Evolutionary conservation across 2,797 vertebrate species (phyloP).

Genomic region (Prionace glauca): DNA sequence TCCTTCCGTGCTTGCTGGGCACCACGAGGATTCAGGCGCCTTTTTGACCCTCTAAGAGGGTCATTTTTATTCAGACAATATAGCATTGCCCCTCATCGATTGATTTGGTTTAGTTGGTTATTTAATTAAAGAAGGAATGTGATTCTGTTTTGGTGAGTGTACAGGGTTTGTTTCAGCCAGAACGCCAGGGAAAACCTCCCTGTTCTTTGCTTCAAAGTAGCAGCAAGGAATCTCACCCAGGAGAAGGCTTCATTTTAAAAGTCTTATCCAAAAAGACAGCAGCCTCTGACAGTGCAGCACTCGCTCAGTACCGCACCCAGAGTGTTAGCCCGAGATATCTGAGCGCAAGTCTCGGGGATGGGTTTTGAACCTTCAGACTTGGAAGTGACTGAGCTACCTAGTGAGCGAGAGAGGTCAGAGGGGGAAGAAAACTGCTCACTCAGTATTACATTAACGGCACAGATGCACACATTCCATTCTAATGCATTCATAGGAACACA

Average conservation of each 20-base stretch:
- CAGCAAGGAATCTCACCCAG: not conserved
- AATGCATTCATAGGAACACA: not conserved
- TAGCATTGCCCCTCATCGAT: too few species aligned
- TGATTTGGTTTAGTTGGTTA: too few species aligned
- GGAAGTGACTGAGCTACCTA: not conserved
- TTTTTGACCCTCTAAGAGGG: too few species aligned
- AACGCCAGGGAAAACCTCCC: not conserved
- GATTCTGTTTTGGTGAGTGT: not conserved
- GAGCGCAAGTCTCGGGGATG: not conserved
- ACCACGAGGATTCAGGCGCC: too few species aligned
- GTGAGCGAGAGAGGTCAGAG: not conserved
- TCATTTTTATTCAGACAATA: too few species aligned
- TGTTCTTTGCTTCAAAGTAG: not conserved
- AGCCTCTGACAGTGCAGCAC: not conserved
- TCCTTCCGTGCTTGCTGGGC: too few species aligned
- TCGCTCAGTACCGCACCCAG: not conserved
- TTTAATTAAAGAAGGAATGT: not conserved
- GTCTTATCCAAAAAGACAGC: not conserved
- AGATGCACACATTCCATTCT: not conserved
- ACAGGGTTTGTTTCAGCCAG: not conserved
- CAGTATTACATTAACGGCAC: not conserved
- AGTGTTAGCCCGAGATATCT: not conserved
- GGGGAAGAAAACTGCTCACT: not conserved
- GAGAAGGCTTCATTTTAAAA: not conserved
- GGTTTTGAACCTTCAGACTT: not conserved